Conservation (phyloP, 1,140 invertebrate species). For the Triops longicaudatus region DNA sequence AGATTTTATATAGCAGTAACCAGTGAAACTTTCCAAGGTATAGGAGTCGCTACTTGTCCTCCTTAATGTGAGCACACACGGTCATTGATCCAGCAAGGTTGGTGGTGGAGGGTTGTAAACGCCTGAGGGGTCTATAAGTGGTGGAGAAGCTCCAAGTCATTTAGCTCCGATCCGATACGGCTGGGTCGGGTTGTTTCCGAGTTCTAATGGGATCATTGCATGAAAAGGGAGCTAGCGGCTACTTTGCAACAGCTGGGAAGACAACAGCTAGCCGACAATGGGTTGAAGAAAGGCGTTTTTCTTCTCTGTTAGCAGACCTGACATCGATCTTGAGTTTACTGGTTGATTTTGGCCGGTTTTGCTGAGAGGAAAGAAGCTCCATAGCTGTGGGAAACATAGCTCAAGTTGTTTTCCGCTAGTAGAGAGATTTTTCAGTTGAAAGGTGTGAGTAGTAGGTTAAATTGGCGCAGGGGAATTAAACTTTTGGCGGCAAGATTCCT, state of each 20-base stretch:
- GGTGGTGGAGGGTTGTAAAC: not conserved
- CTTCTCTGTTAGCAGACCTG: not conserved
- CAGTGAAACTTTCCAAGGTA: too few species aligned
- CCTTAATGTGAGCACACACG: too few species aligned
- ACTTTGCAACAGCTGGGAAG: slow-evolving; percentile 10
- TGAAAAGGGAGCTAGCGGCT: not conserved
- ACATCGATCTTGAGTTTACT: not conserved
- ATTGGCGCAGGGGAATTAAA: too few species aligned
- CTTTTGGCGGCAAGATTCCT: too few species aligned
- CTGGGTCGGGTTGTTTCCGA: not conserved
- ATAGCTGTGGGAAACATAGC: not conserved
- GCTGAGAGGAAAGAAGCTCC: not conserved
- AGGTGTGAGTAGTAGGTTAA: too few species aligned
- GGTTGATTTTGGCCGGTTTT: not conserved
- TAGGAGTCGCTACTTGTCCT: too few species aligned
- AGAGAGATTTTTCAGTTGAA: too few species aligned
- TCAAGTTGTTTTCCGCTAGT: not conserved
- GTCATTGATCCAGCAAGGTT: not conserved
- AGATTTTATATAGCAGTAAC: too few species aligned
- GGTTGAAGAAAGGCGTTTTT: not conserved
- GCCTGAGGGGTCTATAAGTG: not conserved
- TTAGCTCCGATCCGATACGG: not conserved
- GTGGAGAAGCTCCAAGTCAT: not conserved
- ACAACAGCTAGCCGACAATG: not conserved
- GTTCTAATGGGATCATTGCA: not conserved